These are phyloP conservation scores for Halcyon chelicuti DNA, from an alignment of 2,797 vertebrate species.

Conservation along the genomic window DNA sequence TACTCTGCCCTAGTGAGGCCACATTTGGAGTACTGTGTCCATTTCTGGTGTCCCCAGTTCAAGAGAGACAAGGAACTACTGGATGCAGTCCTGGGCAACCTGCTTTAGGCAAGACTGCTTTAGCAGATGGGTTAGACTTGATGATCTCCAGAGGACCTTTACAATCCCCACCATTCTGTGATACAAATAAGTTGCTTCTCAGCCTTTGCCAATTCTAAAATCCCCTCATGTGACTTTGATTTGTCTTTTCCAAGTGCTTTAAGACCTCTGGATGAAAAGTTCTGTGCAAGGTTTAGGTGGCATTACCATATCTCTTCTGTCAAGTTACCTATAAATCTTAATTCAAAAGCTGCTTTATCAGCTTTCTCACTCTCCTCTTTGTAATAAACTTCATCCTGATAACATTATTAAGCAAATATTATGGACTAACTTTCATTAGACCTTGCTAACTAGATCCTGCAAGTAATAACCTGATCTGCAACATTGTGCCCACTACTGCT, in stretches of 20 bases:
- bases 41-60: not conserved
- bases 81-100: not conserved
- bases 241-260: not conserved
- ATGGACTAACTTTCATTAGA: constrained; percentile 5
- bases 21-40: not conserved
- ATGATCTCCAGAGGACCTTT: too few species aligned
- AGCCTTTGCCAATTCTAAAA: not conserved
- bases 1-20: not conserved
- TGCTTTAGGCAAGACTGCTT: too few species aligned
- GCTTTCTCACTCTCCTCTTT: constrained; percentile 26
- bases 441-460: not conserved
- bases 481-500: not conserved
- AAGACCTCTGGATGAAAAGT: not conserved
- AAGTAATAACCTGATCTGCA: constrained; percentile 7
- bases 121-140: too few species aligned
- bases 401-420: constrained; percentile 43
- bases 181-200: not conserved
- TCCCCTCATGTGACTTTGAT: not conserved
- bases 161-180: too few species aligned
- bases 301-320: not conserved
- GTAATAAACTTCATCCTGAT: constrained; percentile 41
- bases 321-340: not conserved
- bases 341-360: constrained; percentile 32
- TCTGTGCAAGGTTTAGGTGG: not conserved
- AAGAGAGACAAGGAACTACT: not conserved